Percentiles rank a stretch among this genome's conserved stretches.
These are phyloP conservation scores for Opisthograptis luteolata DNA, from an alignment of 2,888 invertebrate genomes.

Conservation along the genomic window DNA sequence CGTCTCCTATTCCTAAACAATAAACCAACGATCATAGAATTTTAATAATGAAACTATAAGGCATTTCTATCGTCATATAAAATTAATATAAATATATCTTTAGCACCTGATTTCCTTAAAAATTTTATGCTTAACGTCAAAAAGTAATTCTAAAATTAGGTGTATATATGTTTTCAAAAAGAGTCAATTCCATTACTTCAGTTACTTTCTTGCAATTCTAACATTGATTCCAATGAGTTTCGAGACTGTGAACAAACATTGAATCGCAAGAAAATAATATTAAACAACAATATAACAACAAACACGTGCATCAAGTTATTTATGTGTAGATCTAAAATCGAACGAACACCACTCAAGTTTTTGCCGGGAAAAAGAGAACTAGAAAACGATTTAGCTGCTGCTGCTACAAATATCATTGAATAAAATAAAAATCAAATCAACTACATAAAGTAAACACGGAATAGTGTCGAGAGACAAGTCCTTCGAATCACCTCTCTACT, in stretches of 20 bases:
- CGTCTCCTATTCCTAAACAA: constrained; percentile 25
- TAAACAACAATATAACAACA: constrained; percentile 13
- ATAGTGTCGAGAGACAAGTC: too few species aligned
- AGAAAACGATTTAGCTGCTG: constrained; percentile 3
- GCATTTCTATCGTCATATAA: constrained; percentile 28
- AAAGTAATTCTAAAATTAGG: constrained; percentile 22
- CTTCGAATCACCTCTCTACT: too few species aligned
- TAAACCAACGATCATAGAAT: constrained; percentile 30
- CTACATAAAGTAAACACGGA: too few species aligned
- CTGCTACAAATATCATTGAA: not conserved
- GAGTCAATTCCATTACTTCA: constrained; percentile 4
- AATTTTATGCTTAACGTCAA: constrained; percentile 18
- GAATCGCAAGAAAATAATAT: constrained; percentile 17
- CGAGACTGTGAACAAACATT: constrained; percentile 6
- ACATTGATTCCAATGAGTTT: constrained; percentile 15
- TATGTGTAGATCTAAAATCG: constrained; percentile 3
- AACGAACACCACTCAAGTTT: constrained; percentile 14
- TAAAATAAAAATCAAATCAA: not conserved
- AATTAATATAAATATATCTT: constrained; percentile 31
- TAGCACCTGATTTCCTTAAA: constrained; percentile 37
- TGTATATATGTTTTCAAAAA: constrained; percentile 11
- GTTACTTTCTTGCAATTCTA: constrained; percentile 18
- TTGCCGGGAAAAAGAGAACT: constrained; percentile 3
- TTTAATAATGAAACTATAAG: constrained; percentile 33
- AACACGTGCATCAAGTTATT: constrained; percentile 11